phyloP scores from a whole-genome alignment of 2,797 vertebrate genomes.

The Menidia menidia region DNA sequence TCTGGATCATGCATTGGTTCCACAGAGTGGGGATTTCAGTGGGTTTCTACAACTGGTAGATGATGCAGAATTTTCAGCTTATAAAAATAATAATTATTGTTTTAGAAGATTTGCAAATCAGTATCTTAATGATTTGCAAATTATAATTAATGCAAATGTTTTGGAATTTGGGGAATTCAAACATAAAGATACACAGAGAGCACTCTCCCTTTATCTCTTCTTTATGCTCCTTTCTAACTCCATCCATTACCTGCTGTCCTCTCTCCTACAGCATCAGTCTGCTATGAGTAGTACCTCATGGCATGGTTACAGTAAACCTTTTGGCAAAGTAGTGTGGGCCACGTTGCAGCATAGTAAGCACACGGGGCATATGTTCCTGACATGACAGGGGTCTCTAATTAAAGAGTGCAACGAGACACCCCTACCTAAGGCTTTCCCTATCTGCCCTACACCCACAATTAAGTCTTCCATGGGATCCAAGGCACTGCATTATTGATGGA shows the following conservation, averaged over 20 bases:
- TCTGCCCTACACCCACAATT: constrained; percentile 80
- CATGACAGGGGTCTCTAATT: constrained; percentile 81
- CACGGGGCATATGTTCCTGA: constrained; percentile 65
- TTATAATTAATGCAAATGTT: no score
- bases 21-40: no score
- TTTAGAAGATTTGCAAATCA: no score
- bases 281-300: constrained; percentile 51
- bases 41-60: no score
- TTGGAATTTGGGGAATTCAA: no score
- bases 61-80: no score
- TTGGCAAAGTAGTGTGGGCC: constrained; percentile 68
- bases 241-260: constrained; percentile 3
- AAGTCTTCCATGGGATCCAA: constrained; percentile 76
- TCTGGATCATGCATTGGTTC: no score
- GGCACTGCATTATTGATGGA: constrained; percentile 83
- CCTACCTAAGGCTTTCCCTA: constrained; percentile 69
- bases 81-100: no score
- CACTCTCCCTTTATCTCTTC: not conserved
- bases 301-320: constrained; percentile 62
- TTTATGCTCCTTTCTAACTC: not conserved
- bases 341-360: constrained; percentile 70
- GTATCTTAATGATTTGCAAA: no score
- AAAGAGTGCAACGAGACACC: constrained; percentile 80
- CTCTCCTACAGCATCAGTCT: constrained; percentile 31
- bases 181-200: not conserved